These are phyloP conservation scores for Mesochorus sp. DNA, from an alignment of 2,888 invertebrate genomes.

Conservation along the genomic window DNA sequence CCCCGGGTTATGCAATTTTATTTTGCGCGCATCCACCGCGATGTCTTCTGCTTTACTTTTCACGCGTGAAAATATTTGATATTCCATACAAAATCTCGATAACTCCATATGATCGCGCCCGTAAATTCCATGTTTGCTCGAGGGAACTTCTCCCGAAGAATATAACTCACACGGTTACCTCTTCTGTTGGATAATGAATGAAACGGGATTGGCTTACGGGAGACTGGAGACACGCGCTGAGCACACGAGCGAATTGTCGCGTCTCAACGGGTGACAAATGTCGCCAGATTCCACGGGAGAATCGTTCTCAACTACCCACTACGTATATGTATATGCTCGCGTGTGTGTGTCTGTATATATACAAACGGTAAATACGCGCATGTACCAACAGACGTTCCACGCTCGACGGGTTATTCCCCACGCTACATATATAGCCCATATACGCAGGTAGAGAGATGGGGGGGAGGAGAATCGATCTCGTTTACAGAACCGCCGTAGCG, in stretches of 20 bases:
- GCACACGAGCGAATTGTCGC: conserved; percentile 62
- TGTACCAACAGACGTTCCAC: conserved; percentile 16
- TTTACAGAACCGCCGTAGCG: conserved; percentile 62
- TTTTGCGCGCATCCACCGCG: neutral
- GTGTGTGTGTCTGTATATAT: neutral
- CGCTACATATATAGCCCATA: conserved; percentile 9
- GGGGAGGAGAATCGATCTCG: conserved; percentile 60
- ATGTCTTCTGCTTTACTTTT: neutral
- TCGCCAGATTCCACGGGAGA: conserved; percentile 61
- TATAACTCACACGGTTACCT: conserved; percentile 51
- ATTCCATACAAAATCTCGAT: neutral
- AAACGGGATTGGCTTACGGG: conserved; percentile 50
- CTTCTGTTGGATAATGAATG: conserved; percentile 56
- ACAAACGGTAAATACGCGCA: too few species aligned
- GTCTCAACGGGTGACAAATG: conserved; percentile 64
- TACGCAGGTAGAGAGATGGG: neutral
- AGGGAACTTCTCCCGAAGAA: too few species aligned
- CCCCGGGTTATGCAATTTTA: neutral
- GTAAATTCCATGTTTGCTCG: conserved; percentile 15
- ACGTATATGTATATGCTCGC: neutral
- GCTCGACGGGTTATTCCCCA: conserved; percentile 38
- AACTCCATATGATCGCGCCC: neutral
- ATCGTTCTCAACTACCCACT: conserved; percentile 46
- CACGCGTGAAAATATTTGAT: neutral
- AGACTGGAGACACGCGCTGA: conserved; percentile 58